A percentile compares a stretch with the other conserved stretches of the same genome.
phyloP scores from a whole-genome alignment of 2,113 vertebrate species.

The Tauraco erythrolophus region DNA sequence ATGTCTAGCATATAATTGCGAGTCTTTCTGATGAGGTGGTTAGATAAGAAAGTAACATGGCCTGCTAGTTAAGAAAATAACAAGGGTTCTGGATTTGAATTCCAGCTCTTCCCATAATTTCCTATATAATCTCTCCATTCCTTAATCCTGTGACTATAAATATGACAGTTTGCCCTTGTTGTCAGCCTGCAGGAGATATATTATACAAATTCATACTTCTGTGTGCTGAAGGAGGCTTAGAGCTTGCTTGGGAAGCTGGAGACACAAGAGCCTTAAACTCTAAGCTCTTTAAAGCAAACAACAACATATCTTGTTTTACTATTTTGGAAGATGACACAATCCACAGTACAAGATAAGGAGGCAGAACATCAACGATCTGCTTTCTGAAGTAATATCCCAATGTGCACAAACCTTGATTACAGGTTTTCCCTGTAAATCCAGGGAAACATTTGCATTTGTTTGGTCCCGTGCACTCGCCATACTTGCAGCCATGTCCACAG shows the following conservation, averaged over 20 bases:
- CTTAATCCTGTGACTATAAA: not conserved
- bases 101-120: not conserved
- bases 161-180: not conserved
- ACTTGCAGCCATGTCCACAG: conserved; percentile 91
- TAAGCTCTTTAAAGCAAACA: not conserved
- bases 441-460: conserved; percentile 94
- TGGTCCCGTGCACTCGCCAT: conserved; percentile 90
- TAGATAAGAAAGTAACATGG: not conserved
- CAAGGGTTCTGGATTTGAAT: not conserved
- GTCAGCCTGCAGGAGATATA: not conserved
- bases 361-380: not conserved
- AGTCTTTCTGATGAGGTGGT: not conserved
- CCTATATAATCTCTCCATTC: not conserved
- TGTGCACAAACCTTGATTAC: conserved; percentile 88
- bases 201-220: not conserved
- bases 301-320: not conserved
- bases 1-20: not conserved
- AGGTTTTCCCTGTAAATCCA: conserved; percentile 91
- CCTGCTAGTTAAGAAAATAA: not conserved
- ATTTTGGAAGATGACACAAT: not conserved
- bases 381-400: not conserved
- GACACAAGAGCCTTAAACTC: not conserved
- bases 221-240: not conserved
- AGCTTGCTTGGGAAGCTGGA: not conserved
- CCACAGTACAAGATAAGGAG: not conserved